Evolutionary conservation across 2,888 invertebrate species (phyloP).

Genomic region (Leucophenga montana): DNA sequence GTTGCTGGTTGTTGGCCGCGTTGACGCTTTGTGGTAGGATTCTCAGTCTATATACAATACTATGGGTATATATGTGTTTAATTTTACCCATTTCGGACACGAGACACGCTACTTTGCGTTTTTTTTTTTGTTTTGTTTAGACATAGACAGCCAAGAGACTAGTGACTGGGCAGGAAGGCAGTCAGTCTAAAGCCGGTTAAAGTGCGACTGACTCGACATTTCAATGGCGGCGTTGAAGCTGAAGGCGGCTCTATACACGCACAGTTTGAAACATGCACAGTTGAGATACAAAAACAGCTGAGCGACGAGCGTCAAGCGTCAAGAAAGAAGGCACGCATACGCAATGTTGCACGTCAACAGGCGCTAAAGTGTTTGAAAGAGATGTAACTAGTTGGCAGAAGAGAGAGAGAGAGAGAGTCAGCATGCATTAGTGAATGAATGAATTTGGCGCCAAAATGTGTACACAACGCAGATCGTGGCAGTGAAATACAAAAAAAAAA

Average conservation of each 20-base stretch:
- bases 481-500: slow-evolving; percentile 49
- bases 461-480: slow-evolving; percentile 36
- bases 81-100: slow-evolving; percentile 50
- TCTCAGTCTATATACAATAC: slow-evolving; percentile 26
- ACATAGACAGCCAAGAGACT: slow-evolving; percentile 40
- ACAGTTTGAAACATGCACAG: slow-evolving; percentile 21
- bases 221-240: not conserved
- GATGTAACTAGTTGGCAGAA: slow-evolving; percentile 36
- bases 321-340: slow-evolving; percentile 53
- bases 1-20: slow-evolving; percentile 58
- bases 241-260: slow-evolving; percentile 10
- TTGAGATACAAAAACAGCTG: not conserved
- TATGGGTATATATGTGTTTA: slow-evolving; percentile 14
- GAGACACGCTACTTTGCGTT: slow-evolving; percentile 63
- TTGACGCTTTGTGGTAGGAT: slow-evolving; percentile 28
- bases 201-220: slow-evolving; percentile 9
- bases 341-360: slow-evolving; percentile 40
- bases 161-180: not conserved
- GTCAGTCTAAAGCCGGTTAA: not conserved
- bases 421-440: slow-evolving; percentile 39
- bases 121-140: slow-evolving; percentile 50
- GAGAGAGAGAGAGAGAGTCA: slow-evolving; percentile 34
- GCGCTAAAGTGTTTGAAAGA: slow-evolving; percentile 26
- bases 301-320: slow-evolving; percentile 5
- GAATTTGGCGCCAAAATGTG: slow-evolving; percentile 61